A percentile compares a stretch with the other conserved stretches of the same genome.
Evolutionary conservation across 1,140 invertebrate genomes (phyloP).

Genomic region (Popillia japonica): DNA sequence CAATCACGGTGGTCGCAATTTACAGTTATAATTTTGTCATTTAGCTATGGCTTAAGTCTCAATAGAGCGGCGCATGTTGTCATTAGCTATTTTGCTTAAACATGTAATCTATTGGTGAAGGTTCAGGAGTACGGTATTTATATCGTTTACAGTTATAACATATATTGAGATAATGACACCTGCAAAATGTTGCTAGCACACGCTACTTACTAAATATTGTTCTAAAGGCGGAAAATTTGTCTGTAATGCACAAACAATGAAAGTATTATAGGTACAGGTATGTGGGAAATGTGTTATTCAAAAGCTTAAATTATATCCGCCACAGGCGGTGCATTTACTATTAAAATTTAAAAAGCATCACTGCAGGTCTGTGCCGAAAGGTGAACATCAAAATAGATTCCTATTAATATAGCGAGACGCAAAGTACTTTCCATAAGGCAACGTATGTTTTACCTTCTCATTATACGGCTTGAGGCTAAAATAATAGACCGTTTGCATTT

Average conservation of each 20-base stretch:
- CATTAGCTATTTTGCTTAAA: not conserved
- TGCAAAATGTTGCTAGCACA: not conserved
- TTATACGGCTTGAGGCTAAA: too few species aligned
- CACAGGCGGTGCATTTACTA: not conserved
- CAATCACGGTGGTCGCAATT: not conserved
- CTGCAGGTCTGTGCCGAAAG: not conserved
- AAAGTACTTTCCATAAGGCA: too few species aligned
- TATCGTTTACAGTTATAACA: not conserved
- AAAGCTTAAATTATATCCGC: not conserved
- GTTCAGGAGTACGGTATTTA: not conserved
- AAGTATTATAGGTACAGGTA: not conserved
- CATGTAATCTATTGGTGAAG: not conserved
- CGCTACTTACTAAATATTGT: conserved; percentile 2
- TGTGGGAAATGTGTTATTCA: not conserved
- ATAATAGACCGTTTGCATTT: too few species aligned
- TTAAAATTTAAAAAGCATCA: not conserved
- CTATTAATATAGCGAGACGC: not conserved
- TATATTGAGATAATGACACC: not conserved
- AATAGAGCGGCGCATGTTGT: not conserved
- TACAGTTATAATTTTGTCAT: not conserved
- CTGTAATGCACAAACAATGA: not conserved
- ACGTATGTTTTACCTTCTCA: too few species aligned
- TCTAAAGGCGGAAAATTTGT: not conserved
- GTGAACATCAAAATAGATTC: not conserved
- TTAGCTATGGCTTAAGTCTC: not conserved